Conservation (phyloP, 2,797 vertebrate genomes). For the Pangasius krempfi region DNA sequence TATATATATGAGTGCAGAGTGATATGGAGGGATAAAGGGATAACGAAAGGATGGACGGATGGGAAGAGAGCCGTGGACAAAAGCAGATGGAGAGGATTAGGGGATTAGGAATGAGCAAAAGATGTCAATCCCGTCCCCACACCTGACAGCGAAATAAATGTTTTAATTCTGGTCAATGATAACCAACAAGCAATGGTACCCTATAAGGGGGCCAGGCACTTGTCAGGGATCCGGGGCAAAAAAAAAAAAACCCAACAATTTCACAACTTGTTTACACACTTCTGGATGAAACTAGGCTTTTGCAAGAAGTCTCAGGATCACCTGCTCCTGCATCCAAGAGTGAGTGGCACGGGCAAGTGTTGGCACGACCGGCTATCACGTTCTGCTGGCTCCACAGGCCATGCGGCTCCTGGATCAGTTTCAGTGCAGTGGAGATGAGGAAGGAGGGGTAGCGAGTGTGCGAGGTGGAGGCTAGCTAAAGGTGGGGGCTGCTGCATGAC, state of each 20-base stretch:
- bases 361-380: constrained; percentile 54
- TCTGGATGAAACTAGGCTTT: constrained; percentile 13
- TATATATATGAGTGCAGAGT: neutral
- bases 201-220: neutral
- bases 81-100: constrained; percentile 54
- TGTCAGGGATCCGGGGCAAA: neutral
- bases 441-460: constrained; percentile 33
- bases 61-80: neutral
- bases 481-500: constrained; percentile 35
- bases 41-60: constrained; percentile 9
- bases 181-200: neutral
- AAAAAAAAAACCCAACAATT: neutral
- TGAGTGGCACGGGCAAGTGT: constrained; percentile 64
- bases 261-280: constrained; percentile 18
- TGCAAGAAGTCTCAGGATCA: constrained; percentile 34
- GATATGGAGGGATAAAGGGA: constrained; percentile 20
- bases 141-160: constrained; percentile 3
- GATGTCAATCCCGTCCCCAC: constrained; percentile 30
- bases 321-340: constrained; percentile 42
- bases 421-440: constrained; percentile 41
- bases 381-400: constrained; percentile 57
- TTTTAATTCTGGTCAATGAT: neutral
- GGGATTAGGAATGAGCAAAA: constrained; percentile 48
- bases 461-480: constrained; percentile 32
- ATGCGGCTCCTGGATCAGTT: constrained; percentile 56